phyloP scores from a whole-genome alignment of 1,140 invertebrate genomes.

The Papilio dardanus region DNA sequence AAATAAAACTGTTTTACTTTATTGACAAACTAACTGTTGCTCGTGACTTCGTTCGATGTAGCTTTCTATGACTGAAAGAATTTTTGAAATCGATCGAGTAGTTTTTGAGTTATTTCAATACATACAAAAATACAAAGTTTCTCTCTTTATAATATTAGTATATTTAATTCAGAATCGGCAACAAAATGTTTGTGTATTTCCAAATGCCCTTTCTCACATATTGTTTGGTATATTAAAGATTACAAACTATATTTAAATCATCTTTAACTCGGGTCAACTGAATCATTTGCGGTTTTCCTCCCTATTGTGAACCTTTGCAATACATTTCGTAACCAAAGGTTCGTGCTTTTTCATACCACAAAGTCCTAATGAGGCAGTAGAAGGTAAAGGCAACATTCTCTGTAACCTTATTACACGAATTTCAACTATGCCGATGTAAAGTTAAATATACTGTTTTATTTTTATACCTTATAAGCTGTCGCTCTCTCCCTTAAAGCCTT shows the following conservation, averaged over 20 bases:
- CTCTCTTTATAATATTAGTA: too few relatives aligned
- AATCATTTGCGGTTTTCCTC: conserved; percentile 1
- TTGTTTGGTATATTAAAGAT: too few relatives aligned
- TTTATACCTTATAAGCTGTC: background rate
- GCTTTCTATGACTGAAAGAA: too few relatives aligned
- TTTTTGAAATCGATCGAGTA: too few relatives aligned
- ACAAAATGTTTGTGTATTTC: background rate
- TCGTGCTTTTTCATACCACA: background rate
- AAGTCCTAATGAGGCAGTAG: background rate
- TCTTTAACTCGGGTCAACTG: background rate
- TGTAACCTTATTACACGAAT: background rate
- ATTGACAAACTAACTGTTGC: too few relatives aligned
- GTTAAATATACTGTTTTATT: background rate
- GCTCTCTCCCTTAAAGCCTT: too few relatives aligned
- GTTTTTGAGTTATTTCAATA: too few relatives aligned
- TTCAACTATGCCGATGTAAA: background rate
- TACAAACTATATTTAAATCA: conserved; percentile 5
- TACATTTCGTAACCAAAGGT: background rate
- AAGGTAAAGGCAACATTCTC: background rate
- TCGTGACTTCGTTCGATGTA: too few relatives aligned
- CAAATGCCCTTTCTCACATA: too few relatives aligned
- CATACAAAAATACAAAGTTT: too few relatives aligned
- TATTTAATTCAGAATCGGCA: background rate
- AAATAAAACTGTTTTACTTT: background rate
- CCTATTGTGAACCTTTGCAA: background rate